Evolutionary conservation across 2,888 invertebrate species (phyloP).

Genomic region (Caenorhabditis doughertyi): DNA sequence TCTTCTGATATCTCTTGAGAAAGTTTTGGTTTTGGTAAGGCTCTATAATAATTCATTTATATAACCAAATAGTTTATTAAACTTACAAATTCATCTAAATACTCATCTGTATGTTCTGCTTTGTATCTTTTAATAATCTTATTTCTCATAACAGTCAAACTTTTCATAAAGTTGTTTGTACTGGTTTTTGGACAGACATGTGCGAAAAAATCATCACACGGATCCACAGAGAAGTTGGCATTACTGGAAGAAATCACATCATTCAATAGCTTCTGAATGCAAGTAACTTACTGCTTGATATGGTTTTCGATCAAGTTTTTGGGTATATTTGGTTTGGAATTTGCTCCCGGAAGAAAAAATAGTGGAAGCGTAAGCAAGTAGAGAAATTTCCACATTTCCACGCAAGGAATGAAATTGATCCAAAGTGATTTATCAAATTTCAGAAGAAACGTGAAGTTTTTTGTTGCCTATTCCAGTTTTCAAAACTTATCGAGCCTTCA

Average conservation of each 20-base stretch:
- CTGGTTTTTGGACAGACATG: conserved; percentile 35
- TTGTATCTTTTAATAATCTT: conserved; percentile 8
- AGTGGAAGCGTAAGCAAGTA: not conserved
- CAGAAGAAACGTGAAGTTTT: too few relatives aligned
- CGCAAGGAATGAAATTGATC: not conserved
- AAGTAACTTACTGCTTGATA: conserved; percentile 17
- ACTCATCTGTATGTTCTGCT: not conserved
- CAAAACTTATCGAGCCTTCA: too few relatives aligned
- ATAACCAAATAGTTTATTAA: not conserved
- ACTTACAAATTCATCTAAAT: conserved; percentile 9
- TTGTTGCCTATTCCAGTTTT: too few relatives aligned
- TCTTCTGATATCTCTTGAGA: not conserved
- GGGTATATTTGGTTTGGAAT: not conserved
- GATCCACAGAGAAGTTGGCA: conserved; percentile 49
- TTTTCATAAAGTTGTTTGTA: not conserved
- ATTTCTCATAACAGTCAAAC: not conserved
- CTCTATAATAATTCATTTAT: not conserved
- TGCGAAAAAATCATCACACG: conserved; percentile 51
- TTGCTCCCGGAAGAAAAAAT: not conserved
- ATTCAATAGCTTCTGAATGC: not conserved
- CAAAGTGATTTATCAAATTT: too few relatives aligned
- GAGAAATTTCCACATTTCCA: conserved; percentile 4
- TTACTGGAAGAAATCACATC: conserved; percentile 2
- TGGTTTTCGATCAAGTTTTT: conserved; percentile 21
- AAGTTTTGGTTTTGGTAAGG: not conserved